Base-by-base conservation (phyloP, 1,140 invertebrate genomes). In the Zaprionus capensis region DNA sequence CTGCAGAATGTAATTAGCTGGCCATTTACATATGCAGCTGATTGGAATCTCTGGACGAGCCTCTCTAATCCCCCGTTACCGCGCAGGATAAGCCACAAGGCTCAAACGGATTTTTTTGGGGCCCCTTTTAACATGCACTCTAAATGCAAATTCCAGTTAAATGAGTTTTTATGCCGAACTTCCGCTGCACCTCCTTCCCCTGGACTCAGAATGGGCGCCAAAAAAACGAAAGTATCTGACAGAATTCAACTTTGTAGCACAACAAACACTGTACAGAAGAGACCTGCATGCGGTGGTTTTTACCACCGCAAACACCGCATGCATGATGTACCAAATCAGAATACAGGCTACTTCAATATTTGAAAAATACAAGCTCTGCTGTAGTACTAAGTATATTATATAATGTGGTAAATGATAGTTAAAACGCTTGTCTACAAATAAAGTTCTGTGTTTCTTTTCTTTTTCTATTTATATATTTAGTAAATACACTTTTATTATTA, bases 121-220 rank as follows among this genome's bases (percentile, higher is more conserved):
- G 17, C 49, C n/a, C 20, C 62, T 61, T 28, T 71, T 56, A 57
- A 78, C 85, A 74, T 88, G 85, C 86, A 90, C 78, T 90, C 85
- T 82, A 85, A 85, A 90, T 82, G 85, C 76, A 90, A 90, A 90
- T 90, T 79, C 81, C 85, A 90, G 71, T 90, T 90, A 85, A 88
- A 88, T 90, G 85, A 88, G 41, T 46, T 46, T 46, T 46, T 46
- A 46, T 46, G 41, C 41, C 41, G 20, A 46, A 46, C 41, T 46
- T 17, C 41, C 41, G n/a, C 5, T 44, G 41, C 41, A 44, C n/a
- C 41, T 4, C n/a, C 15, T 2, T 17, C 5, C 17, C 5, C 41
- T n/a, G n/a, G 9, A 7, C 41, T n/a, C n/a, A 44, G 15, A 44
- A 44, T 2, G 1, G 0, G 28, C 28, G 28, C 28, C 28, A 46